phyloP scores from a whole-genome alignment of 2,888 invertebrate genomes.

The Latrodectus elegans region DNA sequence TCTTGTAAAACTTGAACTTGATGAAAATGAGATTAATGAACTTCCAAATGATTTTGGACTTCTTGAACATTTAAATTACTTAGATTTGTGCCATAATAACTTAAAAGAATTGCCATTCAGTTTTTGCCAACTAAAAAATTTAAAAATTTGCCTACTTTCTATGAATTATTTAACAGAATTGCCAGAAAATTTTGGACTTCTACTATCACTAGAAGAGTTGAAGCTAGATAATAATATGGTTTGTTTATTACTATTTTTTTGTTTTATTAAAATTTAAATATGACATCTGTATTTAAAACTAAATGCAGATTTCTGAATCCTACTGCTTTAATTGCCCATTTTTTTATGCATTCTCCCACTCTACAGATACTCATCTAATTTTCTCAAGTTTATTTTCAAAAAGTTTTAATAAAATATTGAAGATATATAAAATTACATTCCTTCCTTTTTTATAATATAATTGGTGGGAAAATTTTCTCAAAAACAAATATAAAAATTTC shows the following conservation, averaged over 20 bases:
- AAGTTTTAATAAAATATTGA: too few relatives aligned
- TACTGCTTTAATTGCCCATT: too few relatives aligned
- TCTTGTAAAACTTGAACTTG: constrained; percentile 51
- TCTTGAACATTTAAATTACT: constrained; percentile 26
- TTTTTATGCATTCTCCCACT: too few relatives aligned
- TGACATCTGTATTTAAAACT: too few relatives aligned
- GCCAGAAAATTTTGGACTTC: constrained; percentile 53
- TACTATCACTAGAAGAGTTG: constrained; percentile 41
- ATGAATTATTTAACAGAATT: constrained; percentile 47
- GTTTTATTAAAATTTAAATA: too few relatives aligned
- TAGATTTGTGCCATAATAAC: constrained; percentile 58
- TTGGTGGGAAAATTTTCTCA: too few relatives aligned
- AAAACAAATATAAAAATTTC: too few relatives aligned
- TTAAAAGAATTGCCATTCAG: constrained; percentile 46
- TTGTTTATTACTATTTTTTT: neutral
- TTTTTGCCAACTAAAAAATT: constrained; percentile 37
- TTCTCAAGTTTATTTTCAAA: too few relatives aligned
- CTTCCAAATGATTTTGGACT: constrained; percentile 56
- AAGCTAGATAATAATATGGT: constrained; percentile 61
- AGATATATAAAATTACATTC: too few relatives aligned
- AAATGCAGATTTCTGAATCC: too few relatives aligned
- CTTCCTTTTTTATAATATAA: too few relatives aligned
- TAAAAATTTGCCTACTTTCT: constrained; percentile 48
- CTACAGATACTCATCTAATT: too few relatives aligned
- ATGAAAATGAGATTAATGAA: constrained; percentile 58